These are phyloP conservation scores for Lasioglossum lativentre DNA, from an alignment of 2,888 invertebrate genomes.

Conservation along the genomic window DNA sequence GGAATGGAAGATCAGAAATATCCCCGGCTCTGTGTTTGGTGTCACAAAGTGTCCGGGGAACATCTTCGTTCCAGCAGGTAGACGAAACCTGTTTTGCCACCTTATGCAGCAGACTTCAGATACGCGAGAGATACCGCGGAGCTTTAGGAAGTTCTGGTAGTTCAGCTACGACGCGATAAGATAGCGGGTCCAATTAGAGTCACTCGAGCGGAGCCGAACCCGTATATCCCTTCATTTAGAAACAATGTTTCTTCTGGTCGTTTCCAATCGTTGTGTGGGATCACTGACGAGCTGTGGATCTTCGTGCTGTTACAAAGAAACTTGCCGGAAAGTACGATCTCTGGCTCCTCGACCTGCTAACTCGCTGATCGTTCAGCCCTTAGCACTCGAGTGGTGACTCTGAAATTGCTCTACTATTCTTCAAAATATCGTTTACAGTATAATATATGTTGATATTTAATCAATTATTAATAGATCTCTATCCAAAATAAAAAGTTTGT, in stretches of 20 bases:
- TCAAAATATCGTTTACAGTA: too few species aligned
- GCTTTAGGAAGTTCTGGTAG: constrained; percentile 2
- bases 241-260: neutral
- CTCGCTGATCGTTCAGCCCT: too few species aligned
- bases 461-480: too few species aligned
- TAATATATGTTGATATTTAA: too few species aligned
- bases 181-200: constrained; percentile 20
- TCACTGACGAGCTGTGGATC: neutral
- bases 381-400: too few species aligned
- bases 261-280: neutral
- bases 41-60: neutral
- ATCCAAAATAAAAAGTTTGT: too few species aligned
- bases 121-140: constrained; percentile 10
- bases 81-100: constrained; percentile 25
- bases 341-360: neutral
- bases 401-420: too few species aligned
- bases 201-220: constrained; percentile 5
- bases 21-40: neutral
- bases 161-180: neutral
- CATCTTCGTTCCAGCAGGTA: constrained; percentile 30
- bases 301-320: neutral
- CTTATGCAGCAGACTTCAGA: constrained; percentile 6
- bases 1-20: neutral
- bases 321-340: neutral
- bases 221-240: neutral